phyloP scores from a whole-genome alignment of 1,140 invertebrate genomes.

The Eufriesea mexicana region DNA sequence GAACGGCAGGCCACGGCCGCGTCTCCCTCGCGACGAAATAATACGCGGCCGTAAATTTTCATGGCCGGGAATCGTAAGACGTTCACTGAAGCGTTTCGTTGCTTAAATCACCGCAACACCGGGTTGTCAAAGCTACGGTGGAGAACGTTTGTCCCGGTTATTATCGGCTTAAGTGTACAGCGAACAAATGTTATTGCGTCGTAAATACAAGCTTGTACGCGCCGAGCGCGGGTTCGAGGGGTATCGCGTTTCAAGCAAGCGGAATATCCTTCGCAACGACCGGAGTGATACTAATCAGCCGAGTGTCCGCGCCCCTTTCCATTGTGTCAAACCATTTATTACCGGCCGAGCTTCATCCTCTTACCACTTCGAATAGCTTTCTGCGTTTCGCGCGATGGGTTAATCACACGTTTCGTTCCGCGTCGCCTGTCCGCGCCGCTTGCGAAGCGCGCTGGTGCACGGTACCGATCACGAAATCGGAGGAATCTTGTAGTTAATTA shows the following conservation, averaged over 20 bases:
- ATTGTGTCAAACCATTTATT: conserved; percentile 71
- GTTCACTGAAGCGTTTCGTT: conserved; percentile 36
- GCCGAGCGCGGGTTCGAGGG: neutral
- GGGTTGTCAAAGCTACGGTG: conserved; percentile 30
- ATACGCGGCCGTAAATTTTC: conserved; percentile 44
- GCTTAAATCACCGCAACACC: conserved; percentile 54
- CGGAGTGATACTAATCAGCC: conserved; percentile 64
- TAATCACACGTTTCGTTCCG: conserved; percentile 62
- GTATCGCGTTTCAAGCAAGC: conserved; percentile 59
- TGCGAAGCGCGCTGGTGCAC: too few relatives aligned
- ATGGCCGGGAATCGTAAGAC: neutral
- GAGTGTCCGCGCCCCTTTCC: conserved; percentile 66
- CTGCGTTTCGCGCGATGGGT: conserved; percentile 57
- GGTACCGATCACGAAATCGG: neutral
- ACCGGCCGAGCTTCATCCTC: conserved; percentile 59
- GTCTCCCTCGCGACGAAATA: conserved; percentile 21
- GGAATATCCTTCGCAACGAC: conserved; percentile 47
- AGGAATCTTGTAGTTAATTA: neutral
- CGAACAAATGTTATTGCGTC: conserved; percentile 63
- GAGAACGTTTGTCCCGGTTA: conserved; percentile 59
- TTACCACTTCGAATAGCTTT: conserved; percentile 57
- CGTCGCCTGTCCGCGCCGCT: neutral
- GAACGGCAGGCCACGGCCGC: too few relatives aligned
- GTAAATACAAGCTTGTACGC: conserved; percentile 60
- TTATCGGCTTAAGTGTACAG: conserved; percentile 65